These are phyloP conservation scores for Sycophaga agraensis DNA, from an alignment of 1,140 invertebrate species.

Conservation along the genomic window DNA sequence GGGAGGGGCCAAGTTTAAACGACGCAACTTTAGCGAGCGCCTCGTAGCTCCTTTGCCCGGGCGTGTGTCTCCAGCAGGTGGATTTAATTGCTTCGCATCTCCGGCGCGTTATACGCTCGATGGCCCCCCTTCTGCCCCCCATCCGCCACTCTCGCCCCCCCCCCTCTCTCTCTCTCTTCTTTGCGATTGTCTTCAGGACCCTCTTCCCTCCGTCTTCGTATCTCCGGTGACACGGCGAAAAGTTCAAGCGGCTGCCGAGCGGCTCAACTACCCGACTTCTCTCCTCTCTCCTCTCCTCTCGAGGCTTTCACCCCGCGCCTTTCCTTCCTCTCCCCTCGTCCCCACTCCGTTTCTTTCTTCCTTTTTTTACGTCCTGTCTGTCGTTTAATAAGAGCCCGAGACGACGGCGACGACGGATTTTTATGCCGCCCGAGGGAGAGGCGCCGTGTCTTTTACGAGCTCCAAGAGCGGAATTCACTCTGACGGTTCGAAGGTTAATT, in stretches of 20 bases:
- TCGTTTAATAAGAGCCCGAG: slow-evolving; percentile 12
- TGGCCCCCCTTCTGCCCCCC: background rate
- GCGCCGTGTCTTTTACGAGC: slow-evolving; percentile 9
- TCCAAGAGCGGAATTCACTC: slow-evolving; percentile 13
- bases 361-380: background rate
- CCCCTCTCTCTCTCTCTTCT: background rate
- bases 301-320: background rate
- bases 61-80: slow-evolving; percentile 37
- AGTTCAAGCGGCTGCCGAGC: slow-evolving; percentile 12
- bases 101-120: slow-evolving; percentile 3
- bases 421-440: background rate
- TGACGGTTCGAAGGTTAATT: slow-evolving; percentile 17
- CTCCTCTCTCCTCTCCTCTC: background rate
- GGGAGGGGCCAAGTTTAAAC: slow-evolving; percentile 41
- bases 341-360: too few relatives aligned
- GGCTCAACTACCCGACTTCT: slow-evolving; percentile 3
- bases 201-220: background rate
- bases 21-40: slow-evolving; percentile 38
- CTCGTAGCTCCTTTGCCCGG: slow-evolving; percentile 16
- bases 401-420: slow-evolving; percentile 12
- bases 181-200: slow-evolving; percentile 25
- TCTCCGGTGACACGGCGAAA: slow-evolving; percentile 10
- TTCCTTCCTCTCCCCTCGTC: background rate
- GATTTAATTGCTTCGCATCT: slow-evolving; percentile 36
- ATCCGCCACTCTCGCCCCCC: background rate